A percentile compares a stretch with the other conserved stretches of the same genome.
Conservation (phyloP, 2,888 invertebrate genomes). For the Ommatoiulus sabulosus region DNA sequence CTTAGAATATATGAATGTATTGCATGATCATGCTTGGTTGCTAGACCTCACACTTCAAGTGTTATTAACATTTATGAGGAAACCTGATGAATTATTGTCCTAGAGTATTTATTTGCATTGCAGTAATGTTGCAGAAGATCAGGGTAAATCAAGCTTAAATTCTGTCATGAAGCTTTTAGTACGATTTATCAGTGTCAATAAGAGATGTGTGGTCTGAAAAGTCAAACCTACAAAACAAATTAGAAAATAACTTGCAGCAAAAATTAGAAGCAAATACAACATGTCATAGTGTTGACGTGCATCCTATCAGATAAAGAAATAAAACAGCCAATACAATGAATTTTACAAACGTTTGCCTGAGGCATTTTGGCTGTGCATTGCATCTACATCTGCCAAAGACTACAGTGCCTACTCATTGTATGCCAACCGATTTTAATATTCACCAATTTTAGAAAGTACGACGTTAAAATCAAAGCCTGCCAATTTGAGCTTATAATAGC, state of each 20-base stretch:
- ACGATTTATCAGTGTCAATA: background rate
- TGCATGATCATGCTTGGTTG: background rate
- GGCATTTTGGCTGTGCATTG: background rate
- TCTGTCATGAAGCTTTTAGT: background rate
- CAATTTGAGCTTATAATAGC: too few relatives aligned
- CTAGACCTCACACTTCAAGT: background rate
- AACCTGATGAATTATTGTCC: background rate
- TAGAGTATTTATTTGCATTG: too few relatives aligned
- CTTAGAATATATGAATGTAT: background rate
- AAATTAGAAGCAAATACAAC: background rate
- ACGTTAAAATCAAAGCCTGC: too few relatives aligned
- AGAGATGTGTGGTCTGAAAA: background rate
- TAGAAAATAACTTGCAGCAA: background rate
- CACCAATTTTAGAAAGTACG: too few relatives aligned
- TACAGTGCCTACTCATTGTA: too few relatives aligned
- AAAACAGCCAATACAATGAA: background rate
- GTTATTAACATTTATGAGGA: background rate
- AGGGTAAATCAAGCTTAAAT: background rate
- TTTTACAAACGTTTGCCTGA: background rate
- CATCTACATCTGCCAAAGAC: too few relatives aligned
- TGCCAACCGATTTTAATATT: too few relatives aligned
- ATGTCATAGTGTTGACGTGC: background rate
- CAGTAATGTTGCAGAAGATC: background rate
- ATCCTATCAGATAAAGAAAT: background rate
- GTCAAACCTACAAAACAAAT: background rate